Evolutionary conservation across 1,140 invertebrate species (phyloP).

Genomic region (Heliconius congener): DNA sequence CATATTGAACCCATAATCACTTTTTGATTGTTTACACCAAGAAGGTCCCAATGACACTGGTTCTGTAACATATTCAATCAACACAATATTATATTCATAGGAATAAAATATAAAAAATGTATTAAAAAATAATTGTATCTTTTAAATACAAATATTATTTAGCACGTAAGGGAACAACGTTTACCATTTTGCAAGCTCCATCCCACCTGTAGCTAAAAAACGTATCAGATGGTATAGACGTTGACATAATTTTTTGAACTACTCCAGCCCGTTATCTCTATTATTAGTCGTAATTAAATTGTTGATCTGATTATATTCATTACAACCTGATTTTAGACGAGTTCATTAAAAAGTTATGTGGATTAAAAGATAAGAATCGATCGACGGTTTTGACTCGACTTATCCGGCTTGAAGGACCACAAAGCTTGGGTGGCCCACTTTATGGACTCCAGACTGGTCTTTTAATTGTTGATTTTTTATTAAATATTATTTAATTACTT

Average conservation of each 20-base stretch:
- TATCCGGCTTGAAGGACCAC: background rate
- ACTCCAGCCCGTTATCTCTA: slow-evolving; percentile 3
- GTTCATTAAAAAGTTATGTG: background rate
- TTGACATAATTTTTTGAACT: slow-evolving; percentile 38
- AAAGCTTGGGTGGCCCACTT: background rate
- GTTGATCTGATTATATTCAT: slow-evolving; percentile 23
- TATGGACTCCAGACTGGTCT: background rate
- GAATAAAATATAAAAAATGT: too few species aligned
- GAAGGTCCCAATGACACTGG: too few species aligned
- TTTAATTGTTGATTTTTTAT: background rate
- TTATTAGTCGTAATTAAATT: slow-evolving; percentile 24
- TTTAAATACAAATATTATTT: background rate
- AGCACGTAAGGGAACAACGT: slow-evolving; percentile 21
- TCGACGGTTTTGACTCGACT: background rate
- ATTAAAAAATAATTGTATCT: too few species aligned
- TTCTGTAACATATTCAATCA: too few species aligned
- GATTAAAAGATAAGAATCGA: background rate
- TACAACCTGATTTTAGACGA: background rate
- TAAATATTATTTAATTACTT: background rate
- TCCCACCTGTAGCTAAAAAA: slow-evolving; percentile 53
- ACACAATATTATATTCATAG: too few species aligned
- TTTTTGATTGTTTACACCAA: too few species aligned
- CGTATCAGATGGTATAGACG: slow-evolving; percentile 52
- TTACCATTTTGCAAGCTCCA: slow-evolving; percentile 42
- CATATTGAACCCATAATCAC: too few species aligned